Percentiles rank a stretch among this genome's conserved stretches.
Conservation (phyloP, 2,888 invertebrate genomes). For the Oscheius sp. region DNA sequence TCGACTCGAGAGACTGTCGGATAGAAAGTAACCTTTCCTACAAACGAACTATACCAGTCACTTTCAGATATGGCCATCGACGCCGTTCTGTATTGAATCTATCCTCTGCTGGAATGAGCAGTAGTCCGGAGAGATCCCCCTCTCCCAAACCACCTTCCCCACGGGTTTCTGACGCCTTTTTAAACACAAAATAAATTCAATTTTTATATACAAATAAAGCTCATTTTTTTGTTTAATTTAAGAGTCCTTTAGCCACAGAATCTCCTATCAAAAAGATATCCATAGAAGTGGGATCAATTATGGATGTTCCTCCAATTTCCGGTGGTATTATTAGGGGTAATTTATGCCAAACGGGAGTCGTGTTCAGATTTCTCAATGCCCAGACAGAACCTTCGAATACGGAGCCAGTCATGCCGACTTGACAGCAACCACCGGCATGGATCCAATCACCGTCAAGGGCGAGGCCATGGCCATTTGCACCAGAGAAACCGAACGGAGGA, state of each 20-base stretch:
- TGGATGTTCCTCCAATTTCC: not conserved
- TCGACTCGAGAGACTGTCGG: constrained; percentile 63
- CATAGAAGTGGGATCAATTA: not conserved
- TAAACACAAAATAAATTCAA: constrained; percentile 21
- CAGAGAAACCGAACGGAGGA: constrained; percentile 48
- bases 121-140: constrained; percentile 48
- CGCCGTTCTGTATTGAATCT: constrained; percentile 53
- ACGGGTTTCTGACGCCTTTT: constrained; percentile 30
- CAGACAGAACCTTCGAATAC: constrained; percentile 47
- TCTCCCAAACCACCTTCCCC: constrained; percentile 42
- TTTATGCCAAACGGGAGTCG: constrained; percentile 37
- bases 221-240: not conserved
- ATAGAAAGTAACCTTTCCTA: constrained; percentile 42
- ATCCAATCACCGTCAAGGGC: constrained; percentile 39
- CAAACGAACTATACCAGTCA: too few relatives aligned
- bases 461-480: constrained; percentile 38
- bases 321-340: constrained; percentile 3
- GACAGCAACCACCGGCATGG: constrained; percentile 34
- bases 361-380: constrained; percentile 40
- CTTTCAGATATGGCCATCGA: constrained; percentile 46
- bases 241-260: not conserved
- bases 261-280: not conserved
- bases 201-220: constrained; percentile 12
- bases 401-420: constrained; percentile 45
- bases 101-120: not conserved